Conservation (phyloP, 1,140 invertebrate species). For the Drosophila parabipectinata region DNA sequence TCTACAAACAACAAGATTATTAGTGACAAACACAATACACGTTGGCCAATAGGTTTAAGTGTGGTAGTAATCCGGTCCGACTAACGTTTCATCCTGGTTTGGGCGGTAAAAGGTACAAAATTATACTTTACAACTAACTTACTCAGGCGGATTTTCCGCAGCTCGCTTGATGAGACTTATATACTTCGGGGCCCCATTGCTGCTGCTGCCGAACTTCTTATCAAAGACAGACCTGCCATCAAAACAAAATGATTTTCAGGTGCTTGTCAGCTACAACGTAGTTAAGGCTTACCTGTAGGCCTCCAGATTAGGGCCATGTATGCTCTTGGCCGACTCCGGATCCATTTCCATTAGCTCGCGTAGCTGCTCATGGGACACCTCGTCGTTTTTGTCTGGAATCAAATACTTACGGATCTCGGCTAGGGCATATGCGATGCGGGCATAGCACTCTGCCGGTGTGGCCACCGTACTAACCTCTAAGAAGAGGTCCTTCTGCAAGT, state of each 20-base stretch:
- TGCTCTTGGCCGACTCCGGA: conserved; percentile 70
- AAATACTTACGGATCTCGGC: conserved; percentile 91
- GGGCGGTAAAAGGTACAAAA: conserved; percentile 55
- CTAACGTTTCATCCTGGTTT: conserved; percentile 22
- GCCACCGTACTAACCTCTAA: conserved; percentile 94
- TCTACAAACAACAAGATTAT: conserved; percentile 53
- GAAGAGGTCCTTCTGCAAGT: conserved; percentile 94
- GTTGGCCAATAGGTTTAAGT: conserved; percentile 11
- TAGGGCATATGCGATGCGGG: conserved; percentile 92
- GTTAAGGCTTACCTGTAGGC: conserved; percentile 53
- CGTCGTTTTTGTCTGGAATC: conserved; percentile 87
- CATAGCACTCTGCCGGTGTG: conserved; percentile 93
- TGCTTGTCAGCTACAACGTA: not conserved
- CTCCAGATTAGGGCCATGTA: conserved; percentile 65
- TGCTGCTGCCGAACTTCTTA: conserved; percentile 62
- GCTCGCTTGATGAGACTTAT: conserved; percentile 68
- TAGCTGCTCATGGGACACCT: conserved; percentile 79
- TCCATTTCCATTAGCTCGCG: conserved; percentile 82
- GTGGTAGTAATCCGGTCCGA: conserved; percentile 5
- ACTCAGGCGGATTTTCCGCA: conserved; percentile 78
- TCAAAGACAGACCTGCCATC: conserved; percentile 66
- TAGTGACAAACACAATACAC: not conserved
- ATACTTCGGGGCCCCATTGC: conserved; percentile 60
- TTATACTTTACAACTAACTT: conserved; percentile 82
- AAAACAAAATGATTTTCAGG: not conserved